A percentile compares a stretch with the other conserved stretches of the same genome.
Conservation (phyloP, 2,113 vertebrate genomes). For the human (Homo sapiens) region DNA sequence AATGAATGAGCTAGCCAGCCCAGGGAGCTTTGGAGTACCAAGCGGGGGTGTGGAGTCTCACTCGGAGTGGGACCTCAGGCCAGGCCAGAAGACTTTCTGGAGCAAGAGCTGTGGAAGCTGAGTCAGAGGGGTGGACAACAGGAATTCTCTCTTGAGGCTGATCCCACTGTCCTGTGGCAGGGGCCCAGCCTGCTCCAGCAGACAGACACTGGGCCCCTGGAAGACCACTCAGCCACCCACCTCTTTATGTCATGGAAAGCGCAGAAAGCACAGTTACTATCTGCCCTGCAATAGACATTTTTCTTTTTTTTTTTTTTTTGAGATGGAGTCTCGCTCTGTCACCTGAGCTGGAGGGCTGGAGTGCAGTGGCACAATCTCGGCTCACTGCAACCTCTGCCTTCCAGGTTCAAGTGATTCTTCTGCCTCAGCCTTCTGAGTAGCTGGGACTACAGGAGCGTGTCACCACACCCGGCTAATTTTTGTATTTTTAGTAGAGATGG, state of each 20-base stretch:
- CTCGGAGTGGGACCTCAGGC: neutral
- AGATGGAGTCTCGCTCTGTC: too few species aligned
- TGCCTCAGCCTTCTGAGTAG: too few species aligned
- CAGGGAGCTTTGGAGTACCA: neutral
- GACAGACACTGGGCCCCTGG: neutral
- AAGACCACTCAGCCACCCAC: neutral
- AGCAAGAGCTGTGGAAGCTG: neutral
- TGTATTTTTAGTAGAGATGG: too few species aligned
- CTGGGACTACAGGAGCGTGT: too few species aligned
- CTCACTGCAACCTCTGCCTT: too few species aligned
- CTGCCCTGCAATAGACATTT: neutral
- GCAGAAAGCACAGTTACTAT: too few species aligned
- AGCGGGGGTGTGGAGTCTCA: neutral
- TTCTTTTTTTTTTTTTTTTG: too few species aligned
- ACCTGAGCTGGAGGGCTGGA: too few species aligned
- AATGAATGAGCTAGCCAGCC: neutral
- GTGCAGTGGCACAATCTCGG: too few species aligned
- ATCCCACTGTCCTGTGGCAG: rapidly evolving
- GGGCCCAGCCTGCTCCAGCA: neutral
- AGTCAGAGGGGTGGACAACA: neutral
- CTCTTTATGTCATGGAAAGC: neutral
- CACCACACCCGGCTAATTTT: too few species aligned
- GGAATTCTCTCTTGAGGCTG: neutral
- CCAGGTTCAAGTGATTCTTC: too few species aligned
- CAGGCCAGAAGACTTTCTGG: neutral